Percentiles rank a stretch among this genome's conserved stretches.
phyloP scores from a whole-genome alignment of 1,140 invertebrate species.

The Chlorops oryzae region DNA sequence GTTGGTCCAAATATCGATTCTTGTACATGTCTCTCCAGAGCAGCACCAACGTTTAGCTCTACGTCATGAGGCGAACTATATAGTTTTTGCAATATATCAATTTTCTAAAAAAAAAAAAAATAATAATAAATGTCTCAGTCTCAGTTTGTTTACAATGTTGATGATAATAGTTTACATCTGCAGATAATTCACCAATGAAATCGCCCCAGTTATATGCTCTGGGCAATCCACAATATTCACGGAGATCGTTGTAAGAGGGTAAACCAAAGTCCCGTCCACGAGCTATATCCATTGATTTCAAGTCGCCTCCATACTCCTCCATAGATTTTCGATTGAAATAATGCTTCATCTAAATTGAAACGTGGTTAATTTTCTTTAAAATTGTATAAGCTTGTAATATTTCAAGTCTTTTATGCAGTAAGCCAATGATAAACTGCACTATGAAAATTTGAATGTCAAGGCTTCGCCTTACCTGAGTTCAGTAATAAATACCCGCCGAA shows the following conservation, averaged over 20 bases:
- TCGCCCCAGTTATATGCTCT: slow-evolving; percentile 67
- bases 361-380: slow-evolving; percentile 28
- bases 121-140: not conserved
- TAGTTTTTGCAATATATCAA: slow-evolving; percentile 24
- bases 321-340: slow-evolving; percentile 64
- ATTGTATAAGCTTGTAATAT: not conserved
- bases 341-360: slow-evolving; percentile 61
- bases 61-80: slow-evolving; percentile 66
- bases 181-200: slow-evolving; percentile 62
- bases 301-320: slow-evolving; percentile 53
- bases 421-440: not conserved
- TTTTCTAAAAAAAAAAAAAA: slow-evolving; percentile 27
- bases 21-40: slow-evolving; percentile 67
- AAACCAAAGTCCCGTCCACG: slow-evolving; percentile 83
- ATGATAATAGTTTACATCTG: slow-evolving; percentile 52
- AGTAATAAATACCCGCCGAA: too few relatives aligned
- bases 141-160: not conserved
- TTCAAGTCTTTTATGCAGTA: not conserved
- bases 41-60: slow-evolving; percentile 78
- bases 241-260: slow-evolving; percentile 72
- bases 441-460: not conserved
- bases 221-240: slow-evolving; percentile 70
- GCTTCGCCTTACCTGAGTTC: not conserved
- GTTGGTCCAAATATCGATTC: slow-evolving; percentile 81
- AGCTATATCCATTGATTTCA: slow-evolving; percentile 78